phyloP scores from a whole-genome alignment of 2,113 vertebrate species.

The Mobula hypostoma region DNA sequence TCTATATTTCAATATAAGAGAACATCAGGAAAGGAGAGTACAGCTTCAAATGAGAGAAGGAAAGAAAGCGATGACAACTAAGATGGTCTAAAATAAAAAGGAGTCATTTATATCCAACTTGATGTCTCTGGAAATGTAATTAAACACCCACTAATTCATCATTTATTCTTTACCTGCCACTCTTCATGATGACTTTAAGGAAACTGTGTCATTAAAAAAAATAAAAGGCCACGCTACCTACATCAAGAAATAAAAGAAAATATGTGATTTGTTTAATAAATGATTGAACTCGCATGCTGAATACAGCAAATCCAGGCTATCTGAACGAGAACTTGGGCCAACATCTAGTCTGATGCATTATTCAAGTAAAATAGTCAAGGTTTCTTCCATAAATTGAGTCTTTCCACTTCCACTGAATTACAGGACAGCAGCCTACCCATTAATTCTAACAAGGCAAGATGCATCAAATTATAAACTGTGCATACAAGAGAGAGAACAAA shows the following conservation, averaged over 20 bases:
- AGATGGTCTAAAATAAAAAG: background rate
- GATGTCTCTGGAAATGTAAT: slow-evolving; percentile 5
- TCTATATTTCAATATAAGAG: background rate
- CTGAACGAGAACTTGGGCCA: background rate
- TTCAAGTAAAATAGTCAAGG: background rate
- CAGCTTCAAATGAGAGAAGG: background rate
- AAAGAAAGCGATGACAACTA: background rate
- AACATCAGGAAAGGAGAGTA: background rate
- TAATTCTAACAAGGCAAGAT: background rate
- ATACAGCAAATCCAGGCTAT: background rate
- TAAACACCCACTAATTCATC: background rate
- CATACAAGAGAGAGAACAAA: background rate
- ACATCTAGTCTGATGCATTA: background rate
- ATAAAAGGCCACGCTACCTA: background rate
- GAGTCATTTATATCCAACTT: slow-evolving; percentile 20
- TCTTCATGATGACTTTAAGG: background rate
- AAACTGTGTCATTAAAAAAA: background rate
- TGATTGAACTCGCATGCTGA: background rate
- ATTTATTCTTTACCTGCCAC: background rate
- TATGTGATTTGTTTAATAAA: background rate
- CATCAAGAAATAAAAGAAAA: slow-evolving; percentile 8
- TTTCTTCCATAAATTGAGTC: background rate
- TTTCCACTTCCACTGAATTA: background rate
- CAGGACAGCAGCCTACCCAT: too few species aligned
- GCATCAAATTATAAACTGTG: background rate